phyloP scores from a whole-genome alignment of 2,113 vertebrate genomes.

The Suncus etruscus region DNA sequence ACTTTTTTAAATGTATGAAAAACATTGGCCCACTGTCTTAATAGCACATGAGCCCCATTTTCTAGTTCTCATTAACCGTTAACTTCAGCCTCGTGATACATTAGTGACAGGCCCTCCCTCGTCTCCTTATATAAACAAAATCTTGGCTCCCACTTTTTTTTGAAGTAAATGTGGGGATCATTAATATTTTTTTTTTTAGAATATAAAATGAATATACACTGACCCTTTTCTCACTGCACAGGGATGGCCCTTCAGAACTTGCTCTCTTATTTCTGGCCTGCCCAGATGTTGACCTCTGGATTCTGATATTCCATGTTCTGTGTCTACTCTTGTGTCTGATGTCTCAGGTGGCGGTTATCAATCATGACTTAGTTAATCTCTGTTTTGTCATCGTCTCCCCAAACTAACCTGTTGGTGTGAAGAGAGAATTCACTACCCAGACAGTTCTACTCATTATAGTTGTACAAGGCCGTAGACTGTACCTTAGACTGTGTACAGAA shows the following conservation, averaged over 20 bases:
- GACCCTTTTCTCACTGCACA: not conserved
- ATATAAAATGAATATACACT: not conserved
- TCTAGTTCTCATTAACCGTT: not conserved
- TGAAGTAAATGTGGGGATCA: constrained; percentile 5
- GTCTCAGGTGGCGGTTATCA: not conserved
- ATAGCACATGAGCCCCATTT: not conserved
- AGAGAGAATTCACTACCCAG: not conserved
- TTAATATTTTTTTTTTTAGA: not conserved
- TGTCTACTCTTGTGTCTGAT: not conserved
- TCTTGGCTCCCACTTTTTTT: not conserved
- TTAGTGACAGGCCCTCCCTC: not conserved
- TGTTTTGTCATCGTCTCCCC: not conserved
- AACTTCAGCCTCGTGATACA: not conserved
- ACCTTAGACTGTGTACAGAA: not conserved
- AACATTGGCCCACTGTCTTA: not conserved
- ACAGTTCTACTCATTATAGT: not conserved
- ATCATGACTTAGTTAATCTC: not conserved
- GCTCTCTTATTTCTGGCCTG: not conserved
- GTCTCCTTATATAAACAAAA: not conserved
- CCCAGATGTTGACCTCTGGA: not conserved
- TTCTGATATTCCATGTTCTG: not conserved
- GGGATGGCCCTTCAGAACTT: not conserved
- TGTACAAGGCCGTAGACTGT: not conserved
- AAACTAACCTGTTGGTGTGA: not conserved
- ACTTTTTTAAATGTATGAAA: not conserved